These are phyloP conservation scores for Pempheris klunzingeri DNA, from an alignment of 2,797 vertebrate species.

Conservation along the genomic window DNA sequence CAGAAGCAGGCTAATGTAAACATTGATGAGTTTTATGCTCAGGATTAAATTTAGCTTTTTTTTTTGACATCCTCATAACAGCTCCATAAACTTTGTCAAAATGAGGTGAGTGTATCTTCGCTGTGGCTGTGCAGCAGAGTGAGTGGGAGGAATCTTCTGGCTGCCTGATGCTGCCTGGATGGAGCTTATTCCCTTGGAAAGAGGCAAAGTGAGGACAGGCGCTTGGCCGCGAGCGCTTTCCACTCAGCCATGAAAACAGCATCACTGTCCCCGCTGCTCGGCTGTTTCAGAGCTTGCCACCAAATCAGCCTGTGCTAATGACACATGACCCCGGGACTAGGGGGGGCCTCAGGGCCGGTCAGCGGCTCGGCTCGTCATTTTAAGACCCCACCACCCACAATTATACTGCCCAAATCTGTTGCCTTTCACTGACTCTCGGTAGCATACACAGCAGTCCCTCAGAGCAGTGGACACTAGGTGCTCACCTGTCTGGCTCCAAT, in stretches of 20 bases:
- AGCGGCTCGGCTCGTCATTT: conserved; percentile 53
- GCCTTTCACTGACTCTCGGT: conserved; percentile 20
- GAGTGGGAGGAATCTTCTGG: conserved; percentile 55
- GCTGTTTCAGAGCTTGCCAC: conserved; percentile 56
- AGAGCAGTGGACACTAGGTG: conserved; percentile 5
- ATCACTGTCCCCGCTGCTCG: conserved; percentile 70
- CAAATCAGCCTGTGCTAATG: conserved; percentile 71
- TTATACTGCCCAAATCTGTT: conserved; percentile 35
- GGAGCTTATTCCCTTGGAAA: conserved; percentile 58
- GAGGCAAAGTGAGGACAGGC: conserved; percentile 68
- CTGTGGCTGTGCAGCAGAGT: conserved; percentile 45
- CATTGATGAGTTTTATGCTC: neutral
- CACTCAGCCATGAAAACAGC: conserved; percentile 85
- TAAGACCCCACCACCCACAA: conserved; percentile 34
- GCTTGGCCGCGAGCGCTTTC: conserved; percentile 74
- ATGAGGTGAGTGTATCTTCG: conserved; percentile 19
- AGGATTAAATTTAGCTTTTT: neutral
- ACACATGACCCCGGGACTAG: conserved; percentile 66
- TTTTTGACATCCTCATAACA: neutral
- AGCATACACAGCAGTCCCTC: conserved; percentile 5
- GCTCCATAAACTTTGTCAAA: conserved; percentile 13
- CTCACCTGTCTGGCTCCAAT: conserved; percentile 37
- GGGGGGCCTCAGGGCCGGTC: conserved; percentile 36
- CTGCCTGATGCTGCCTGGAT: conserved; percentile 43
- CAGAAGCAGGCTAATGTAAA: neutral